These are phyloP conservation scores for Dipodomys stephensi DNA, from an alignment of 2,113 vertebrate genomes.

Conservation along the genomic window DNA sequence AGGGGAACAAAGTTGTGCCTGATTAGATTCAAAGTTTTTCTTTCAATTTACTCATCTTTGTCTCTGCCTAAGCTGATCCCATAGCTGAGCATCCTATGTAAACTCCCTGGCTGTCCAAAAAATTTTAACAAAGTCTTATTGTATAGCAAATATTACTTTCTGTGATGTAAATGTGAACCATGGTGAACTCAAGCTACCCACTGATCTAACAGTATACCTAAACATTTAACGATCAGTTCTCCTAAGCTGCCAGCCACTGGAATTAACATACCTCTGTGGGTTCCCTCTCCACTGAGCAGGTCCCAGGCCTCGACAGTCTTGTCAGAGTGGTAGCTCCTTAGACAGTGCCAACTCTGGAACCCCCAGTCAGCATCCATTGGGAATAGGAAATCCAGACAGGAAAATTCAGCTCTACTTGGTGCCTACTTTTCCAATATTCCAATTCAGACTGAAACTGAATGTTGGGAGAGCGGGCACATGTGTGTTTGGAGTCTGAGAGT, in stretches of 20 bases:
- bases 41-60: neutral
- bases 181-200: neutral
- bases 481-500: neutral
- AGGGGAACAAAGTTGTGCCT: neutral
- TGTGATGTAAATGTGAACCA: neutral
- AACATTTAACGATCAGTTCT: neutral
- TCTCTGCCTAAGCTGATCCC: neutral
- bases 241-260: neutral
- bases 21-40: neutral
- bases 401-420: neutral
- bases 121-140: neutral
- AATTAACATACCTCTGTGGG: accelerated
- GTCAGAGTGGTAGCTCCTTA: neutral
- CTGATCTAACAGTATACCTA: neutral
- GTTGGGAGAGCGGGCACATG: neutral
- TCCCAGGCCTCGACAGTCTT: neutral
- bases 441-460: neutral
- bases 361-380: neutral
- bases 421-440: neutral
- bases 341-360: neutral
- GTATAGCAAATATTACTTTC: neutral
- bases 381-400: neutral
- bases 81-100: neutral
- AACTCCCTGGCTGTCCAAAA: neutral
- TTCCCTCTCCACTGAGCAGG: neutral